A percentile compares a stretch with the other conserved stretches of the same genome.
phyloP scores from a whole-genome alignment of 2,888 invertebrate genomes.

The Lasiommata megera region DNA sequence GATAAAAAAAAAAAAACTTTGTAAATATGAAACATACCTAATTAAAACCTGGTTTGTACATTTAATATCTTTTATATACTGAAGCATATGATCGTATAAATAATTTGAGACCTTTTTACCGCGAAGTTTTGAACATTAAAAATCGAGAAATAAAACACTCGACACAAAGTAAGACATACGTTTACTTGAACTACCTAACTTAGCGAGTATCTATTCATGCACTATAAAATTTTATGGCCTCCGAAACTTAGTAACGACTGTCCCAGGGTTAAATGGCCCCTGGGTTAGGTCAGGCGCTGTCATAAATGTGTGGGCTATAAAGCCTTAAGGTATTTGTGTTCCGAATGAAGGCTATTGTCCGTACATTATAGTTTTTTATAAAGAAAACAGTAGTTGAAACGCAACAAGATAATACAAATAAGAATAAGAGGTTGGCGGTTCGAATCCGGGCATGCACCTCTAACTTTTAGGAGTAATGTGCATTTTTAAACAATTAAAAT shows the following conservation, averaged over 20 bases:
- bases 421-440: too few relatives aligned
- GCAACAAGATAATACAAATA: neutral
- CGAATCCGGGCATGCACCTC: too few relatives aligned
- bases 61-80: too few relatives aligned
- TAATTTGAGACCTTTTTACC: too few relatives aligned
- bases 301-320: slow-evolving; percentile 32
- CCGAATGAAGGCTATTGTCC: neutral
- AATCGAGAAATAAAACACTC: too few relatives aligned
- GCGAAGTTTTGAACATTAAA: too few relatives aligned
- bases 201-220: slow-evolving; percentile 21
- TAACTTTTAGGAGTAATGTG: too few relatives aligned
- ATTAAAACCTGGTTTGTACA: too few relatives aligned
- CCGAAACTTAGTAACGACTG: slow-evolving; percentile 33
- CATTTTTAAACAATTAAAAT: too few relatives aligned
- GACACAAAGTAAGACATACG: slow-evolving; percentile 13
- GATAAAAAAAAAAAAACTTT: too few relatives aligned
- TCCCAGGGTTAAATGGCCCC: slow-evolving; percentile 28
- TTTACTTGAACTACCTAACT: slow-evolving; percentile 9
- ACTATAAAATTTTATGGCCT: slow-evolving; percentile 34
- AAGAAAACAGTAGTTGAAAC: neutral
- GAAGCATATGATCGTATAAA: too few relatives aligned
- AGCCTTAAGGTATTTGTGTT: slow-evolving; percentile 25
- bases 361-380: neutral
- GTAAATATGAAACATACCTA: too few relatives aligned
- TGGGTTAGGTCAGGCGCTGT: slow-evolving; percentile 33